phyloP scores from a whole-genome alignment of 2,797 vertebrate species.

The Premnoplex brunnescens region DNA sequence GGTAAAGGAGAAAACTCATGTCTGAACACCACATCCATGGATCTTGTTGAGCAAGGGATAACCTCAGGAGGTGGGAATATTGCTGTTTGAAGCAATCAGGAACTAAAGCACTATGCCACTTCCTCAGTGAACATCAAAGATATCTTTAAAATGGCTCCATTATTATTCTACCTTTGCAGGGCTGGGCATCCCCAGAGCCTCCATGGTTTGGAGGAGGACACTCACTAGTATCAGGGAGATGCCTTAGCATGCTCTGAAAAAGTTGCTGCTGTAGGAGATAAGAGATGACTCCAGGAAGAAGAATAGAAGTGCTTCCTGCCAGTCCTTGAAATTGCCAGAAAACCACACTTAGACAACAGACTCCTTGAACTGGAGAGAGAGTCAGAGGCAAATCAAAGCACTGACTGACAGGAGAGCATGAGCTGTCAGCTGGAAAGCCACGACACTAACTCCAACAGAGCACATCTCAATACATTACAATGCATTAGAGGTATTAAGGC shows the following conservation, averaged over 20 bases:
- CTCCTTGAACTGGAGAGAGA: neutral
- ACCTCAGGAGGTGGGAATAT: neutral
- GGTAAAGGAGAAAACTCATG: neutral
- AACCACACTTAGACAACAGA: accelerated
- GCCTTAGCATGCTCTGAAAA: neutral
- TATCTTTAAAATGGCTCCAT: neutral
- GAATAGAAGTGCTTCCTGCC: neutral
- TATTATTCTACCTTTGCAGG: neutral
- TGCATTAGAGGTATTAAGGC: neutral
- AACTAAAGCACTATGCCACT: neutral
- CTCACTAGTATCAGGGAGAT: neutral
- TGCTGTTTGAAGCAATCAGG: neutral
- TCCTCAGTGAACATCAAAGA: neutral
- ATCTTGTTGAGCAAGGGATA: accelerated
- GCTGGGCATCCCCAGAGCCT: neutral
- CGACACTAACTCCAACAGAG: accelerated
- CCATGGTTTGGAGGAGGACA: neutral
- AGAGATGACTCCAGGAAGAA: neutral
- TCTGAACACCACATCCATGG: neutral
- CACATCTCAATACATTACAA: neutral
- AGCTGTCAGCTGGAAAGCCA: neutral
- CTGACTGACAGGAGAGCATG: neutral
- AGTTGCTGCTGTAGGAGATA: neutral
- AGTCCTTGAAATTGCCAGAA: neutral
- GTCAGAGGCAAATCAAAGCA: neutral